A percentile compares a stretch with the other conserved stretches of the same genome.
phyloP scores from a whole-genome alignment of 2,797 vertebrate species.

The Mus minutoides region DNA sequence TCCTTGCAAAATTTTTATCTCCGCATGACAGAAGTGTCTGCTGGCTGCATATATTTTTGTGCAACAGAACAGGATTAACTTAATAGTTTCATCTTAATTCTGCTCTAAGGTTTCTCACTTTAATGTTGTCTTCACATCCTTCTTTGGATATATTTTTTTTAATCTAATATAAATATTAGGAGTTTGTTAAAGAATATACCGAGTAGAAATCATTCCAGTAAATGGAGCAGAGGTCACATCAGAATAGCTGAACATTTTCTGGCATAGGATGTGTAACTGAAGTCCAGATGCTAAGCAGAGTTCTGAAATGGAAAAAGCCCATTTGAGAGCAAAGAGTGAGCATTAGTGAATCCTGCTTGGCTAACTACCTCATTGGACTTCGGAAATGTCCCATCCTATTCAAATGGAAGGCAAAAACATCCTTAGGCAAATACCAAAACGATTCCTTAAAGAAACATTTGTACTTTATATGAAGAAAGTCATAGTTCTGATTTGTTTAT shows the following conservation, averaged over 20 bases:
- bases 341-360: conserved; percentile 2
- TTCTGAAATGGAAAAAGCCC: neutral
- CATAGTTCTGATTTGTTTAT: conserved; percentile 61
- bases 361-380: conserved; percentile 58
- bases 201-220: conserved; percentile 76
- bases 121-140: conserved; percentile 42
- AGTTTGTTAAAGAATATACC: conserved; percentile 63
- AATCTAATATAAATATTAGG: conserved; percentile 69
- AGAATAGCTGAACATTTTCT: conserved; percentile 46
- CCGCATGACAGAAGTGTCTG: neutral
- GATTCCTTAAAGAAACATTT: conserved; percentile 66
- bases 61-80: neutral
- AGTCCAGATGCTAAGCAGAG: conserved; percentile 3
- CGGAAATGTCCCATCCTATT: conserved; percentile 21
- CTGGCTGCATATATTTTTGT: neutral
- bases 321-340: conserved; percentile 64
- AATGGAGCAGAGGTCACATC: conserved; percentile 69
- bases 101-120: conserved; percentile 32
- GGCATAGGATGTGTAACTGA: conserved; percentile 34
- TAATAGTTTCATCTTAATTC: conserved; percentile 59
- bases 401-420: conserved; percentile 59
- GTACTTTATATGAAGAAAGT: conserved; percentile 55
- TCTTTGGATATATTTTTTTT: conserved; percentile 50
- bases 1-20: neutral
- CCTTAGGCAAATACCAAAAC: neutral